Evolutionary conservation across 2,113 vertebrate genomes (phyloP).

Genomic region (Hydrolagus affinis): DNA sequence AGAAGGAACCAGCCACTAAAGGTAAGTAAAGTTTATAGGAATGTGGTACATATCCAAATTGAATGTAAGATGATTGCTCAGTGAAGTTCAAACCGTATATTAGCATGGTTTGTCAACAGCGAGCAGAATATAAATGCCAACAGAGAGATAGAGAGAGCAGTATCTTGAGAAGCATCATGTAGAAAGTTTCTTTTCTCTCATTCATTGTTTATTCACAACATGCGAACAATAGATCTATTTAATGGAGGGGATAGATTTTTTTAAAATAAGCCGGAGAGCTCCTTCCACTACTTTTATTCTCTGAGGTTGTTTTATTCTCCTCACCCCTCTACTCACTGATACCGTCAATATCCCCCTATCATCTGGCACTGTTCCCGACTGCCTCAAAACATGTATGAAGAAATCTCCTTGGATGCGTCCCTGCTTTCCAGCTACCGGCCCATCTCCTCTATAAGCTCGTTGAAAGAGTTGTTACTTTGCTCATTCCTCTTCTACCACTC

Average conservation of each 20-base stretch:
- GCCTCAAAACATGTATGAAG: too few relatives aligned
- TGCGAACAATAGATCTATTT: not conserved
- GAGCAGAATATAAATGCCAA: not conserved
- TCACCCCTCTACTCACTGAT: too few relatives aligned
- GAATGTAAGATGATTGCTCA: not conserved
- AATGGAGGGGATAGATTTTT: not conserved
- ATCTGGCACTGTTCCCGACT: too few relatives aligned
- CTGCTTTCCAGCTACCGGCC: too few relatives aligned
- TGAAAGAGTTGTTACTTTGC: too few relatives aligned
- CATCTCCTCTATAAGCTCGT: too few relatives aligned
- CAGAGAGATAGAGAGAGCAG: not conserved
- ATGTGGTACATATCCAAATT: slow-evolving; percentile 15
- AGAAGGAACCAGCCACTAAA: slow-evolving; percentile 66
- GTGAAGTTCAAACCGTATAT: not conserved
- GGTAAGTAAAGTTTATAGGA: slow-evolving; percentile 37
- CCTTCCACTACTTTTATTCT: too few relatives aligned
- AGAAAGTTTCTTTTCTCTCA: not conserved
- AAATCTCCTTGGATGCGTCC: too few relatives aligned
- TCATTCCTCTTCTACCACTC: too few relatives aligned
- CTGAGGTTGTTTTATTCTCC: too few relatives aligned
- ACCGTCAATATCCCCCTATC: too few relatives aligned
- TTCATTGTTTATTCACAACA: not conserved
- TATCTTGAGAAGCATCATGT: not conserved
- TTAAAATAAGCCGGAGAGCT: too few relatives aligned
- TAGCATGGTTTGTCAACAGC: not conserved